phyloP scores from a whole-genome alignment of 1,140 invertebrate genomes.

The Eueides isabella region DNA sequence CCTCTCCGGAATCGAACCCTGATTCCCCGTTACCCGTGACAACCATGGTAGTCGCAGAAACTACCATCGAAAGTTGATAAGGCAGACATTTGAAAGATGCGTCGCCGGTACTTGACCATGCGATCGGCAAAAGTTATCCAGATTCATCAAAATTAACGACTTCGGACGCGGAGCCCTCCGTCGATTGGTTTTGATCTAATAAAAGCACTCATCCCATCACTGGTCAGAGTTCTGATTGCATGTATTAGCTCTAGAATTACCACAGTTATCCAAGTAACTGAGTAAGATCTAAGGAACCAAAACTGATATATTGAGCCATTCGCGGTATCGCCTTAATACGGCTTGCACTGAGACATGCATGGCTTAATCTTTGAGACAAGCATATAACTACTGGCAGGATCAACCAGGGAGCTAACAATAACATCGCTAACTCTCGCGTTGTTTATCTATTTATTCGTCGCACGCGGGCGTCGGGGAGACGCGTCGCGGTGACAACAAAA shows the following conservation, averaged over 20 bases:
- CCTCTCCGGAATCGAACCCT: conserved; percentile 88
- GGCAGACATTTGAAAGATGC: conserved; percentile 94
- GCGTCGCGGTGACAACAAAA: too few relatives aligned
- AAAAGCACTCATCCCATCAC: conserved; percentile 87
- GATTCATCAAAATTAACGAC: conserved; percentile 88
- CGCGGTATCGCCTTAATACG: conserved; percentile 88
- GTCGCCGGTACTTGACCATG: conserved; percentile 88
- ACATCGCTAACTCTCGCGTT: too few relatives aligned
- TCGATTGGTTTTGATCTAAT: conserved; percentile 84
- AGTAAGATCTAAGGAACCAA: conserved; percentile 87
- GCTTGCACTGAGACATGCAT: conserved; percentile 90
- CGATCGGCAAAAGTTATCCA: conserved; percentile 91
- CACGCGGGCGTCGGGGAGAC: too few relatives aligned
- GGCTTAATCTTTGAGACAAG: conserved; percentile 91
- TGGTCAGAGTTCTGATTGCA: conserved; percentile 87
- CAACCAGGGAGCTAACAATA: too few relatives aligned
- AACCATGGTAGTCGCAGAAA: conserved; percentile 90
- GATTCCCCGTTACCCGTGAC: conserved; percentile 90
- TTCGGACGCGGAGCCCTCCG: conserved; percentile 81
- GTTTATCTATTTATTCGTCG: too few relatives aligned
- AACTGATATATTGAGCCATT: conserved; percentile 92
- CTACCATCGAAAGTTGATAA: conserved; percentile 94
- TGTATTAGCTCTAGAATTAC: conserved; percentile 94
- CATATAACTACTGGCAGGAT: conserved; percentile 90
- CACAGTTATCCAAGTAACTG: conserved; percentile 88